Evolutionary conservation across 1,140 invertebrate genomes (phyloP), one percentile per base, ranked within the genome.

Genomic region (Paralvinella palmiformis): DNA sequence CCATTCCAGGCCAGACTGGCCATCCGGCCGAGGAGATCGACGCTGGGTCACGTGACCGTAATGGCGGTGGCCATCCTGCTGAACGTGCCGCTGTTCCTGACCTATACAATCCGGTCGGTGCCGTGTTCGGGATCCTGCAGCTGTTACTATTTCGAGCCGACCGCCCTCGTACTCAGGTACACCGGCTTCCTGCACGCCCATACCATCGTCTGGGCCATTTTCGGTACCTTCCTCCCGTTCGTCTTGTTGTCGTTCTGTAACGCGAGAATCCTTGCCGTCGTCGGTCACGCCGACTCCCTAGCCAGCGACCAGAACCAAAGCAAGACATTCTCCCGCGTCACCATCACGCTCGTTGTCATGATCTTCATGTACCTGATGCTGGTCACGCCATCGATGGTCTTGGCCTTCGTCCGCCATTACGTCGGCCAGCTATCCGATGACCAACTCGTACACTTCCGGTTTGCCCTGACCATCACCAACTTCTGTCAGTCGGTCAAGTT

Each of bases 371-470:
- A 55, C 37, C 41, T 66, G 22, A 7, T 66, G n/a, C 45, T 66
- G n/a, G 64, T 66, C 59, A 36, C 48, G 29, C 64, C 64, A 17
- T 61, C 64, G 29, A 66, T 66, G 59, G 22, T 66, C 4, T 17
- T 66, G 35, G 50, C 41, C 33, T 60, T 60, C 22, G 41, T 60
- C 33, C 33, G 15, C 27, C 35, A 27, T 33, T 55, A 62, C 20
- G 31, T 59, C 33, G 17, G 7, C 17, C 13, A 59, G 1, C 17
- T 6, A 2, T 41, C 63, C 2, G 20, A 44, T 7, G 35, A 24
- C 27, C 6, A 3, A 2, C n/a, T 27, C 35, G 27, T 37, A 20
- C 29, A 29, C 24, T 32, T 33, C 36, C 27, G 32, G 27, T 5
- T 62, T 15, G 50, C 59, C n/a, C 13, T 66, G 17, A n/a, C 56